Evolutionary conservation across 2,888 invertebrate genomes (phyloP), one percentile per base, ranked within the genome.

Genomic region (Drosophila greeni): DNA sequence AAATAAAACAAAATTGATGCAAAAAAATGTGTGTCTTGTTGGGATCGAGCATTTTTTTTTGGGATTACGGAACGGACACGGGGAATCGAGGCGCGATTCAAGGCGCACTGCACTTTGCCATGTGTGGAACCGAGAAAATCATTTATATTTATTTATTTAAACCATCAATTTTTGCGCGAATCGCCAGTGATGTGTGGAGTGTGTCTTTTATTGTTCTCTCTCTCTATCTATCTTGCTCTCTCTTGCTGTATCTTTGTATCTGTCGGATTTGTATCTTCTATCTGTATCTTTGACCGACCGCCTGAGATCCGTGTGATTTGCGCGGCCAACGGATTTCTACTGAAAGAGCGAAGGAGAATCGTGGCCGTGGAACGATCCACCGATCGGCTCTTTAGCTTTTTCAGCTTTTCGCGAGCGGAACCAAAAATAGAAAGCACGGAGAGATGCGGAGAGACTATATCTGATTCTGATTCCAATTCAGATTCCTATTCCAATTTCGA

Each of bases 321-420:
- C 66, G 66, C 79, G 79, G 69, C 84, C 67, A 75, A 78, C 82
- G 64, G 70, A 76, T 72, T 82, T 79, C 76, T 83, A 79, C 79
- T 79, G 76, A 79, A 73, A 68, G 61, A 60, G 64, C 58, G 12
- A 5, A 20, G 45, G 31, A 47, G 45, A 47, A 20, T 31, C 29
- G 55, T 39, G 52, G 14, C 74, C 68, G 75, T 66, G 43, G 49
- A 29, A 16, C 47, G 49, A 55, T 65, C 48, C 36, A 36, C 33
- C 42, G 51, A 51, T 56, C 66, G 54, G 24, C 42, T 53, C 62
- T 59, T 53, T 48, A 53, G 47, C 66, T 67, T 59, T 67, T 59
- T 53, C 48, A 53, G 47, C 66, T 67, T 59, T 67, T 53, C 18
- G 47, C 68, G 60, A 51, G 49, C 37, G 47, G 47, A 37, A 64